These are phyloP conservation scores for Centruroides sculpturatus DNA, from an alignment of 1,140 invertebrate species.

Conservation along the genomic window DNA sequence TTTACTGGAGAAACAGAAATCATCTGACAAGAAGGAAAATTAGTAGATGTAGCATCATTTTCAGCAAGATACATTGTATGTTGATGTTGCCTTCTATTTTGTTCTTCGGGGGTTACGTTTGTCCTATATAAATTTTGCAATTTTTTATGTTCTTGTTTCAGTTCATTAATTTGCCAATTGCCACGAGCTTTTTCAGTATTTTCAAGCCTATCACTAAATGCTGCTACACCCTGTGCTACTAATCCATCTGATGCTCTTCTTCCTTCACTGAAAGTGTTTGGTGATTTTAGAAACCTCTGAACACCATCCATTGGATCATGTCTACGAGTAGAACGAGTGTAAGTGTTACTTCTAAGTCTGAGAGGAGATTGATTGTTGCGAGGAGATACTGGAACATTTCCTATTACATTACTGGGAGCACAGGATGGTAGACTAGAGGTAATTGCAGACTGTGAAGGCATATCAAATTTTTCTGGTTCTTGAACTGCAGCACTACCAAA, in stretches of 20 bases:
- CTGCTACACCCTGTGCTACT: conserved; percentile 40
- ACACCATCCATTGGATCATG: conserved; percentile 21
- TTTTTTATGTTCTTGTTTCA: conserved; percentile 50
- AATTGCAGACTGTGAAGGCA: conserved; percentile 63
- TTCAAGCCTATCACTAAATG: conserved; percentile 55
- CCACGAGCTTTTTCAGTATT: conserved; percentile 61
- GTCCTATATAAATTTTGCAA: conserved; percentile 46
- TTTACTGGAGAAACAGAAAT: too few relatives aligned
- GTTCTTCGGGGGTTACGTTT: conserved; percentile 44
- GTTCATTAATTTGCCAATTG: conserved; percentile 52
- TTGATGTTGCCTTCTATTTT: conserved; percentile 48
- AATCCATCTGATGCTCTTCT: conserved; percentile 71
- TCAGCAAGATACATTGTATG: too few relatives aligned
- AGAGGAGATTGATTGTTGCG: conserved; percentile 3
- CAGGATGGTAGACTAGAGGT: conserved; percentile 46
- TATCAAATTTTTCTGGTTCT: conserved; percentile 65
- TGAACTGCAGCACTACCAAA: conserved; percentile 32
- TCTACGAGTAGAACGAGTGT: conserved; percentile 10
- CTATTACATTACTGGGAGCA: neutral
- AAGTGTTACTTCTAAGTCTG: conserved; percentile 2
- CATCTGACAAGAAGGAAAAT: too few relatives aligned
- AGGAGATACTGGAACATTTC: neutral
- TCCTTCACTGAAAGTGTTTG: conserved; percentile 72
- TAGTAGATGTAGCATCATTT: too few relatives aligned
- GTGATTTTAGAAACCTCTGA: conserved; percentile 50